Percentiles rank a stretch among this genome's conserved stretches.
Conservation (phyloP, 2,888 invertebrate genomes). For the Eulithis prunata region DNA sequence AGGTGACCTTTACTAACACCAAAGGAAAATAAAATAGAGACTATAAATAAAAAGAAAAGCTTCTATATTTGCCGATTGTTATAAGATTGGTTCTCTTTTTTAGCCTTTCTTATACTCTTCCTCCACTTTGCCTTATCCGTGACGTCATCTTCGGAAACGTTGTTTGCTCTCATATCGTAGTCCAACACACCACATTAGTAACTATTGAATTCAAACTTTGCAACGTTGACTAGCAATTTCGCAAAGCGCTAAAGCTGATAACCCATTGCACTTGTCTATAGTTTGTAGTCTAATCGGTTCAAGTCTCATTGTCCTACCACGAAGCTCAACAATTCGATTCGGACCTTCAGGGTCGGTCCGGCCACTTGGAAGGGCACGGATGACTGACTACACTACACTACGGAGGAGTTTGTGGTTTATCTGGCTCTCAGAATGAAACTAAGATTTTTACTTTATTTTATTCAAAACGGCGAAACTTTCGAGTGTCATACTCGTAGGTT, state of each 20-base stretch:
- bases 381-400: conserved; percentile 10
- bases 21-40: too few species aligned
- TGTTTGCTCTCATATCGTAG: too few species aligned
- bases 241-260: background rate
- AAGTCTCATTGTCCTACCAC: conserved; percentile 10
- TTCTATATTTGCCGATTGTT: too few species aligned
- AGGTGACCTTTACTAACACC: too few species aligned
- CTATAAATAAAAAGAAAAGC: too few species aligned
- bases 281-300: conserved; percentile 4
- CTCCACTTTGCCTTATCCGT: too few species aligned
- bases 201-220: background rate
- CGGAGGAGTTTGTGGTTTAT: conserved; percentile 5
- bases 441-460: too few species aligned
- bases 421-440: background rate
- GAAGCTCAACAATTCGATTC: conserved; percentile 17
- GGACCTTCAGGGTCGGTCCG: conserved; percentile 4
- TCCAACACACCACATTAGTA: background rate
- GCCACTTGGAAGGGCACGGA: conserved; percentile 2
- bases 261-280: conserved; percentile 1
- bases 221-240: background rate
- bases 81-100: too few species aligned
- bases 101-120: too few species aligned
- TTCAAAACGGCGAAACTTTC: too few species aligned
- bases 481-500: too few species aligned
- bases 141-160: too few species aligned